Evolutionary conservation across 2,888 invertebrate species (phyloP), one percentile per base, ranked within the genome.

Genomic region (Anoncus sp.): DNA sequence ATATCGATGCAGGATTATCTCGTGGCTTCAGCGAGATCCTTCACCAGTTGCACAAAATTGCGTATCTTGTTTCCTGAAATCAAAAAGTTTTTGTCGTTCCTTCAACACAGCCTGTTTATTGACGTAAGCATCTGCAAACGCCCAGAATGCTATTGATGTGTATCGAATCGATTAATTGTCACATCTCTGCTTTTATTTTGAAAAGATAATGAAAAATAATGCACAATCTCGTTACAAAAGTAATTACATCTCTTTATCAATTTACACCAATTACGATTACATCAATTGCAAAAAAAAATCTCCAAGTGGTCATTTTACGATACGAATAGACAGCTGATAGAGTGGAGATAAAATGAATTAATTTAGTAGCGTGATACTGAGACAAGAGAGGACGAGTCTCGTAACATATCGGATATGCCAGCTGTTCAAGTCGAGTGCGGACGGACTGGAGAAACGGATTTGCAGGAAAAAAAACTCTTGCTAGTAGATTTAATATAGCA

Each of bases 1-100:
- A 43, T 40, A 70, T 70, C 51, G 60, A 60, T 60, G 40, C 43
- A 51, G 38, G 12, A 70, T 70, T 51, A 51, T 16, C 51, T 43
- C 18, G 18, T 12, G 18, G 14, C 24, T 60, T 60, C 10, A 43
- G 45, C 31, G 14, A 65, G 18, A 16, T 20, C 9, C 20, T 43
- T 63, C 12, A 38, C 35, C 16, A 22, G 20, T 16, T 60, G 14
- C 16, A 49, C 16, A 14, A 45, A 45, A 57, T 57, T 6, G 51
- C n/a, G 22, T 16, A 31, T 55, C 31, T 31, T n/a, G 31, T 55
- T 12, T 55, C 10, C 7, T 31, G 31, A 27, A 31, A 55, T 31
- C 31, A 16, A n/a, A 55, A 55, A 55, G 31, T 55, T 55, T 31
- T 31, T 9, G 3, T 9, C 53, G 27, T 27, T 31, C 27, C 16